Evolutionary conservation across 1,140 invertebrate species (phyloP), one percentile per base, ranked within the genome.

Genomic region (Tetramorium alpestre): DNA sequence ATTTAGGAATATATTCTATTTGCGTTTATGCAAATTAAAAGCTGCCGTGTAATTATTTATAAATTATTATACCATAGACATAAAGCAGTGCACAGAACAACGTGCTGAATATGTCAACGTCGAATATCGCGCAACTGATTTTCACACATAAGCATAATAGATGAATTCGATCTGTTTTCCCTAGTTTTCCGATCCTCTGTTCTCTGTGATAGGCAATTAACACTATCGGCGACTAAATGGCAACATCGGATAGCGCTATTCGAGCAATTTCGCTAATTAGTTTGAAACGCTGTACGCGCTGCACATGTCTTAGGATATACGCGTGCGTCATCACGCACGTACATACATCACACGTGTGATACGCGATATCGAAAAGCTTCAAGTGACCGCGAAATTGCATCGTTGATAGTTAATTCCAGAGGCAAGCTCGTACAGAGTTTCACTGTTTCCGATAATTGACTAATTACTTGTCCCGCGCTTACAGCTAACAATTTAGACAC

Each of bases 251-350:
- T 76, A 22, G 28, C 84, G 25, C 41, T 73, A 90, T 90, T 87
- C 86, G 58, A 90, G 62, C 89, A 90, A 90, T 90, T 86, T 72
- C 86, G 76, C 85, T 90, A 90, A 90, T 90, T 90, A 90, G 69
- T 51, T 67, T 33, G 22, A 47, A 33, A 33, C 56, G 65, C 51
- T 85, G 65, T 56, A 73, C 28, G 62, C 44, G 49, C 8, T 3
- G 44, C 22, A 49, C 41, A 47, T 77, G 7, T 56, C 70, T 58
- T 75, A 82, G 73, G 77, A 7, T 72, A 69, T 33, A 75, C 54
- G 60, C 33, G 56, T 41, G 78, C 38, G 44, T 72, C 81, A 78
- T 65, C 67, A 10, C 28, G n/a, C 60, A 58, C 54, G 47, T 54
- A 41, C 38, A 82, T 54, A 41, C 38, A 82, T 67, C 51, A 25